phyloP scores from a whole-genome alignment of 2,113 vertebrate species.

The Megaceryle maxima region DNA sequence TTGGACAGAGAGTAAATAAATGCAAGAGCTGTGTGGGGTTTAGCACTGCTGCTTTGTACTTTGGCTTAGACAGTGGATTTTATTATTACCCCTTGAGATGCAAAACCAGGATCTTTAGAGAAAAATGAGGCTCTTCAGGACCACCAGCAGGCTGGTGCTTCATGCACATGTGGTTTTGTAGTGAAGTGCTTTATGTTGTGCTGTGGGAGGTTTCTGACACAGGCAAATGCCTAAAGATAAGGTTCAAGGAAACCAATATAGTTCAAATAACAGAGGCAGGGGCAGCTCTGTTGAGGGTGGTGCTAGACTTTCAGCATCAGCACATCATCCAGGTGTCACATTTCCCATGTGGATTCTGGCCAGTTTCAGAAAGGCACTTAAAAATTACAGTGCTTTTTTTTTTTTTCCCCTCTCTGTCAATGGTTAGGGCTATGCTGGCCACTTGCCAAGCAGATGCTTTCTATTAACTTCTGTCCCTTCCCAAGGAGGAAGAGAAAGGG shows the following conservation, averaged over 20 bases:
- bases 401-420: background rate
- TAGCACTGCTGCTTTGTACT: background rate
- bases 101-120: background rate
- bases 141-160: background rate
- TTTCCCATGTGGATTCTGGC: background rate
- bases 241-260: background rate
- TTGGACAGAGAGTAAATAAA: background rate
- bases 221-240: background rate
- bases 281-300: background rate
- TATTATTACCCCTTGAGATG: background rate
- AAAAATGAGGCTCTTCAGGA: background rate
- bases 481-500: background rate
- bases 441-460: background rate
- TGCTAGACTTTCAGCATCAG: background rate
- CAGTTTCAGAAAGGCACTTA: background rate
- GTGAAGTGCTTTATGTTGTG: rapidly evolving
- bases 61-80: background rate
- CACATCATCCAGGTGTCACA: rapidly evolving
- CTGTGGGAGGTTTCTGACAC: background rate
- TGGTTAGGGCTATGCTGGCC: background rate
- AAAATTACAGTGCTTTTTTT: background rate
- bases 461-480: background rate
- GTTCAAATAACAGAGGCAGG: rapidly evolving
- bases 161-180: background rate
- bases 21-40: background rate